Percentiles rank a stretch among this genome's conserved stretches.
phyloP scores from a whole-genome alignment of 2,797 vertebrate genomes.

The Girardinus metallicus region DNA sequence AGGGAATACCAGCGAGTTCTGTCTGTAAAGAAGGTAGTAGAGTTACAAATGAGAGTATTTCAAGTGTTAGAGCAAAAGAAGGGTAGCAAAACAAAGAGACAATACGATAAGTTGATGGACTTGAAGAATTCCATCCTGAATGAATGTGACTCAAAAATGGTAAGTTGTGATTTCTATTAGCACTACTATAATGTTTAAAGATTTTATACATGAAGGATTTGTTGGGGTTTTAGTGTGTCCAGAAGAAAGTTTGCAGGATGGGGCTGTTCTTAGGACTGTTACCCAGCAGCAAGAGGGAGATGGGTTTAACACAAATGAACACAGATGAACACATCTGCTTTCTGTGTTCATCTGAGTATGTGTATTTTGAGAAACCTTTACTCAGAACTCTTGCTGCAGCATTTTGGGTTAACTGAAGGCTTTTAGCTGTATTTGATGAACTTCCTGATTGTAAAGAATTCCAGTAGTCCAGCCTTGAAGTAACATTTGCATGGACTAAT shows the following conservation, averaged over 20 bases:
- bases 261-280: too few relatives aligned
- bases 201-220: neutral
- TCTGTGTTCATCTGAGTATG: too few relatives aligned
- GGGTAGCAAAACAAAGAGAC: conserved; percentile 24
- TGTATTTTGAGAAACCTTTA: too few relatives aligned
- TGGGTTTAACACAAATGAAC: too few relatives aligned
- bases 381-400: too few relatives aligned
- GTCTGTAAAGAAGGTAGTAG: conserved; percentile 77
- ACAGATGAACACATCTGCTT: too few relatives aligned
- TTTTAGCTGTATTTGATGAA: too few relatives aligned
- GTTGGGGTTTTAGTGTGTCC: neutral
- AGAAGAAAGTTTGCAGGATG: neutral
- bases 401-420: too few relatives aligned
- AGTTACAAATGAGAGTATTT: conserved; percentile 77
- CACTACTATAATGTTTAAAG: neutral
- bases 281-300: too few relatives aligned
- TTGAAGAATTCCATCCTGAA: conserved; percentile 73
- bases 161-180: conserved; percentile 32
- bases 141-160: conserved; percentile 78
- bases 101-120: conserved; percentile 57
- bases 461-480: too few relatives aligned
- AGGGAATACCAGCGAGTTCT: conserved; percentile 77
- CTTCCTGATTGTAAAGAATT: too few relatives aligned
- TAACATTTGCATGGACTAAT: too few relatives aligned
- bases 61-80: conserved; percentile 68